Conservation (phyloP, 2,113 vertebrate genomes). For the Chaetodon auriga region DNA sequence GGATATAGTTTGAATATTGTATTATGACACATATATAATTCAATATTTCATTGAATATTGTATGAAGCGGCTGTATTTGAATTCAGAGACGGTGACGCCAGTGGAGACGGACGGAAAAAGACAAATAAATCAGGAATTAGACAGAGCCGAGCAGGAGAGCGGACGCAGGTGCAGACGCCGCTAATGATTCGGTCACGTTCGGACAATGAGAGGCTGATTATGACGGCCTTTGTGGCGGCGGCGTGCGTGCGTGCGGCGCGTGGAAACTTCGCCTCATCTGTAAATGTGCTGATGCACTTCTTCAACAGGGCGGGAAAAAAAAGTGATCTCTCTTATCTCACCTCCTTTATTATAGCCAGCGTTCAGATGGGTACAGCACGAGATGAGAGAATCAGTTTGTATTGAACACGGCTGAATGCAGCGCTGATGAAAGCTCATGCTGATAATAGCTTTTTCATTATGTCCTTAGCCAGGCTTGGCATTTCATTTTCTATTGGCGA, state of each 20-base stretch:
- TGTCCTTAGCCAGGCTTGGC: constrained; percentile 66
- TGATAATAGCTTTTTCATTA: constrained; percentile 80
- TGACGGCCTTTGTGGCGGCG: not conserved
- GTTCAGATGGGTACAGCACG: constrained; percentile 56
- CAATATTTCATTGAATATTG: constrained; percentile 49
- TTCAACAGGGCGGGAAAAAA: constrained; percentile 5
- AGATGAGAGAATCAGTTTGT: constrained; percentile 73
- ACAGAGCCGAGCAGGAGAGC: constrained; percentile 5
- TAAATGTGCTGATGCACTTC: constrained; percentile 67
- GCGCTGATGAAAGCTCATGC: constrained; percentile 77
- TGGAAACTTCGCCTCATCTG: constrained; percentile 24
- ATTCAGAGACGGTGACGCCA: constrained; percentile 31
- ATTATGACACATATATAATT: constrained; percentile 53
- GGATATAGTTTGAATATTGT: constrained; percentile 56
- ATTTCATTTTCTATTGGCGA: constrained; percentile 67
- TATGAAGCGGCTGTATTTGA: constrained; percentile 53
- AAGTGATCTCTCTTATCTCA: constrained; percentile 57
- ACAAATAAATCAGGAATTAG: constrained; percentile 28
- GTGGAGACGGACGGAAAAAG: constrained; percentile 20
- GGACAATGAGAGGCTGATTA: constrained; percentile 27
- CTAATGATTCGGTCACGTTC: constrained; percentile 3
- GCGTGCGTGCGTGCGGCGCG: not conserved
- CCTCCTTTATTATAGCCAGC: constrained; percentile 55
- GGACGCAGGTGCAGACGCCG: not conserved
- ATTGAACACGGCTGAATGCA: constrained; percentile 75